Evolutionary conservation across 2,113 vertebrate genomes (phyloP), one percentile per base, ranked within the genome.

Genomic region (Ceyx cyanopectus): DNA sequence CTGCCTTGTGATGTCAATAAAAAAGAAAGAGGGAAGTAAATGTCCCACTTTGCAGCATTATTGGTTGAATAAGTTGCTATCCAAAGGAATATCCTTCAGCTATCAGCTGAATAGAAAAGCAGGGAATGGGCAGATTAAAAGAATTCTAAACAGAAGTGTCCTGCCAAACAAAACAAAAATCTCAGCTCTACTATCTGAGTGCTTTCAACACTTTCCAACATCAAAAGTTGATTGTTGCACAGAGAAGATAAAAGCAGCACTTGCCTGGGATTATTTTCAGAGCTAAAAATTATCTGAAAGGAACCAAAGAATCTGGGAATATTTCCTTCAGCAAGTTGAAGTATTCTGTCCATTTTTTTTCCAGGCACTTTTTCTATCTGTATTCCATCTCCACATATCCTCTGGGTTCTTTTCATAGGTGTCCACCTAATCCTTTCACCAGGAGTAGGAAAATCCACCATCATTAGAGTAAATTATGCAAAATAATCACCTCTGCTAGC

Each of bases 121-220:
- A 97, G 85, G 92, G 95, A 97, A 96, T 90, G 96, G 98, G 98
- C 97, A 98, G 98, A 99, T 99, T 98, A 98, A 98, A 98, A 94
- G 98, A 98, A 98, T 98, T 98, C 98, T 98, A 98, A 98, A 98
- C 97, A 98, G 98, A 97, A 97, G 94, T 89, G 97, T 96, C 97
- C 97, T 93, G 98, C 98, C 98, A 99, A 99, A 97, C 97, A 98
- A 99, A 99, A 99, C 98, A 98, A 93, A 98, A 98, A 90, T 95
- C 90, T 94, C 95, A 96, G 94, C 92, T 97, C 97, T 97, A 95
- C 97, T 97, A 97, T 97, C 90, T 81, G 91, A 97, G 95, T 92
- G 97, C 92, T 98, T 97, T 97, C 94, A 97, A 97, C 95, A 97
- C 89, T 95, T 96, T 97, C 95, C 95, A 97, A 96, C 94, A 97